Percentiles rank a stretch among this genome's conserved stretches.
These are phyloP conservation scores for Drosophila nannoptera DNA, from an alignment of 1,140 invertebrate genomes.

Conservation along the genomic window DNA sequence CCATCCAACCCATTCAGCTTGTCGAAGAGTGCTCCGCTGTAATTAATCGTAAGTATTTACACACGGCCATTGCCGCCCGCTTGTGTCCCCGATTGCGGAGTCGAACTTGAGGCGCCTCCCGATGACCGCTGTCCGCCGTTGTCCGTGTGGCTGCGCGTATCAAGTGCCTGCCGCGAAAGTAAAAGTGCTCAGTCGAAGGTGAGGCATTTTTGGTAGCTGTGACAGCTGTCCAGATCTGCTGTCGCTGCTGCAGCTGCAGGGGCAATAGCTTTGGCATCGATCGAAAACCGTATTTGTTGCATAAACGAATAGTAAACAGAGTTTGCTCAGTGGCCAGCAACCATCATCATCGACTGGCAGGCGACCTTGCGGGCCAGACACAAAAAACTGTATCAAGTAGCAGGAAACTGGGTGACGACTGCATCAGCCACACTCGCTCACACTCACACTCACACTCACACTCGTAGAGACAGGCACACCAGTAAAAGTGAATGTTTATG, in stretches of 20 bases:
- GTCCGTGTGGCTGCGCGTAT: conserved; percentile 14
- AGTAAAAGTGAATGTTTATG: conserved; percentile 76
- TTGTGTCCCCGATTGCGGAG: no score
- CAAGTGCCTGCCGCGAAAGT: conserved; percentile 27
- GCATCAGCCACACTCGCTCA: conserved; percentile 31
- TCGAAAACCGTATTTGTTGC: conserved; percentile 69
- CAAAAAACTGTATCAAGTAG: conserved; percentile 72
- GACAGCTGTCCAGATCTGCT: conserved; percentile 21
- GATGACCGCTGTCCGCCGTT: not conserved
- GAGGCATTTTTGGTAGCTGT: conserved; percentile 17
- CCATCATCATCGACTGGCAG: conserved; percentile 17
- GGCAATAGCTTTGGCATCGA: conserved; percentile 37
- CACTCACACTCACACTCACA: conserved; percentile 2
- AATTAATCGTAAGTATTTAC: conserved; percentile 74
- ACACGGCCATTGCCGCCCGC: conserved; percentile 21
- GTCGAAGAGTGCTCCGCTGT: conserved; percentile 48
- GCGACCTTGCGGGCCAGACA: conserved; percentile 53
- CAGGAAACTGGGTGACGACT: conserved; percentile 73
- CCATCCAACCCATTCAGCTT: conserved; percentile 49
- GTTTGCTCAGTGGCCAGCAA: not conserved
- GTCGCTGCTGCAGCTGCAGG: conserved; percentile 35
- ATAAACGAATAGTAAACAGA: conserved; percentile 49
- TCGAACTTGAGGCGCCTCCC: conserved; percentile 38
- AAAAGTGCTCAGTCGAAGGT: conserved; percentile 44
- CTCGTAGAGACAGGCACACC: conserved; percentile 18